A percentile compares a stretch with the other conserved stretches of the same genome.
Evolutionary conservation across 2,888 invertebrate genomes (phyloP).

Genomic region (Seira musarum): DNA sequence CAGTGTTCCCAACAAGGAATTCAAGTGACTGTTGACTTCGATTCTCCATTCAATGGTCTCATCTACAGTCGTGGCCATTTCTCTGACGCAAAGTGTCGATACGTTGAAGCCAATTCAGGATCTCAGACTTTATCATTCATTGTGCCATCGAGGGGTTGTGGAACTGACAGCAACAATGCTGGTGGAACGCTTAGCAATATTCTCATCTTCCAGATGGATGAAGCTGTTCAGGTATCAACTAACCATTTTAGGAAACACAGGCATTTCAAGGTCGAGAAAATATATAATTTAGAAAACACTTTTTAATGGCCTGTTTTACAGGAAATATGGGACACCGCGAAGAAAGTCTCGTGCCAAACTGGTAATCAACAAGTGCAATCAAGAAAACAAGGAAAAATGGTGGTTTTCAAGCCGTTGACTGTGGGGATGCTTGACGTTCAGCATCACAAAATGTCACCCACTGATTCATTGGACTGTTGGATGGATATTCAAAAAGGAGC

Average conservation of each 20-base stretch:
- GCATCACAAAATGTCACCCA: slow-evolving; percentile 76
- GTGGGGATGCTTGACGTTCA: slow-evolving; percentile 81
- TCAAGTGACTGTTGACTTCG: slow-evolving; percentile 79
- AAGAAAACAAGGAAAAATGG: slow-evolving; percentile 66
- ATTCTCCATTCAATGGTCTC: slow-evolving; percentile 79
- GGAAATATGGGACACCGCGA: slow-evolving; percentile 79
- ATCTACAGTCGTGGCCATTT: slow-evolving; percentile 82
- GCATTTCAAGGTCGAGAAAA: neutral
- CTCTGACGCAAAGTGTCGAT: slow-evolving; percentile 79
- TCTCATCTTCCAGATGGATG: slow-evolving; percentile 80
- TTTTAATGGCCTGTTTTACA: slow-evolving; percentile 28
- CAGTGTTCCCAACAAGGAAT: slow-evolving; percentile 77
- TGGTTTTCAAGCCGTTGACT: slow-evolving; percentile 78
- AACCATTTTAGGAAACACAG: neutral
- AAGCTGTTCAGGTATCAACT: slow-evolving; percentile 75
- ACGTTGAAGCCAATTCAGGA: slow-evolving; percentile 76
- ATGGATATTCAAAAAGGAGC: slow-evolving; percentile 83
- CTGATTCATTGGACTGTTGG: slow-evolving; percentile 80
- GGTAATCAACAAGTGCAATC: slow-evolving; percentile 63
- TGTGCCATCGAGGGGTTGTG: slow-evolving; percentile 80
- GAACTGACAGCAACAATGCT: slow-evolving; percentile 77
- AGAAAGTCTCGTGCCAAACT: slow-evolving; percentile 76
- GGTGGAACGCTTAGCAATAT: slow-evolving; percentile 80
- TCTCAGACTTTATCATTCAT: slow-evolving; percentile 77
- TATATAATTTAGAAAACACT: neutral